phyloP scores from a whole-genome alignment of 2,888 invertebrate genomes.

The Pseudococcus viburni region DNA sequence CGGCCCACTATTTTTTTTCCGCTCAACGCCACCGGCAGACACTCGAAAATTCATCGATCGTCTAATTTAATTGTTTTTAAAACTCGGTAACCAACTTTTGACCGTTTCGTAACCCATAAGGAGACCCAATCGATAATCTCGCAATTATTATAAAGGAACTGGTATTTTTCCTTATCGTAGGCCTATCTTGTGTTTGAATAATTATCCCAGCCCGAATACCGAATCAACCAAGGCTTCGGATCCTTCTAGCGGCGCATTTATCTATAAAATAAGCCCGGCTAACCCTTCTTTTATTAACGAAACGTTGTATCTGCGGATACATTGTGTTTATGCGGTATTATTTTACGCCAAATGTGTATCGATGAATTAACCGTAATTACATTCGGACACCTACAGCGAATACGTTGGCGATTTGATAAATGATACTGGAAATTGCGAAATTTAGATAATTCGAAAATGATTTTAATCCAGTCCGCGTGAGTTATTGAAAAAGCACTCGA shows the following conservation, averaged over 20 bases:
- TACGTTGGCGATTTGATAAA: no score
- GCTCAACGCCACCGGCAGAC: neutral
- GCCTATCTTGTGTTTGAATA: constrained; percentile 33
- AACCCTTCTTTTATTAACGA: neutral
- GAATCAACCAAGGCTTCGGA: neutral
- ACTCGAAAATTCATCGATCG: constrained; percentile 44
- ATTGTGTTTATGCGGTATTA: neutral
- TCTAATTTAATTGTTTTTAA: constrained; percentile 33
- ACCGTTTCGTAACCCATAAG: constrained; percentile 2
- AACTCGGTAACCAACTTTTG: neutral
- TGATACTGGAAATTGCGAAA: no score
- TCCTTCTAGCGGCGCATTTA: neutral
- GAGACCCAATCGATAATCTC: constrained; percentile 15
- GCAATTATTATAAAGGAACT: constrained; percentile 44
- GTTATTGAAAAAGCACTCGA: no score
- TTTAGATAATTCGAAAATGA: no score
- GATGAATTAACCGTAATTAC: no score
- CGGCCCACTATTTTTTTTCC: neutral
- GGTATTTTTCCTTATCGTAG: constrained; percentile 31
- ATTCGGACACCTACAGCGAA: no score
- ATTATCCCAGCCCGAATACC: constrained; percentile 5
- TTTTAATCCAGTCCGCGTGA: no score
- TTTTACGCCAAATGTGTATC: neutral
- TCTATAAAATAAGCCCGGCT: neutral
- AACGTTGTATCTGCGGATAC: neutral